A percentile compares a stretch with the other conserved stretches of the same genome.
Evolutionary conservation across 1,140 invertebrate species (phyloP).

Genomic region (Bradysia coprophila): DNA sequence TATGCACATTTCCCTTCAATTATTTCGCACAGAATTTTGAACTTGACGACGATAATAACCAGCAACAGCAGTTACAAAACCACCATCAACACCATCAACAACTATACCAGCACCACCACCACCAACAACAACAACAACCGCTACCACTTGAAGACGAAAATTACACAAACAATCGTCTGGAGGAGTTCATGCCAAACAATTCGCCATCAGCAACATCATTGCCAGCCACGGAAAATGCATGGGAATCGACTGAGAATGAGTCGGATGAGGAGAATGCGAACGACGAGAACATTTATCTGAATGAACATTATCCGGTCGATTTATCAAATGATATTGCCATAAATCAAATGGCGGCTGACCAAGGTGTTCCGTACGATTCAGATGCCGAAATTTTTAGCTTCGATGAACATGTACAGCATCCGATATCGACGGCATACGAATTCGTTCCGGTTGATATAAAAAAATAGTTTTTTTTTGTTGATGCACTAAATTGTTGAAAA

Average conservation of each 20-base stretch:
- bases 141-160: no score
- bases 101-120: no score
- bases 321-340: slow-evolving; percentile 24
- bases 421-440: not conserved
- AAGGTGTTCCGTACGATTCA: slow-evolving; percentile 15
- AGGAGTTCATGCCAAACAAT: not conserved
- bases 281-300: slow-evolving; percentile 12
- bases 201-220: no score
- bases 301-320: slow-evolving; percentile 15
- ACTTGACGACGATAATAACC: not conserved
- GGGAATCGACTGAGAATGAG: not conserved
- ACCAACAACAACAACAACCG: no score
- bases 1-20: no score
- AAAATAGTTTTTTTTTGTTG: no score
- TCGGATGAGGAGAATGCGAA: slow-evolving; percentile 8
- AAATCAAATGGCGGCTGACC: slow-evolving; percentile 14
- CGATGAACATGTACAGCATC: slow-evolving; percentile 1
- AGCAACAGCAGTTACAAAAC: not conserved
- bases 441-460: no score
- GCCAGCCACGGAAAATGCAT: not conserved
- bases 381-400: slow-evolving; percentile 20
- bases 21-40: not conserved
- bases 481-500: no score
- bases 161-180: not conserved
- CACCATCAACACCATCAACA: no score